Base-by-base conservation (phyloP, 2,888 invertebrate species). In the Perizoma affinitatum region DNA sequence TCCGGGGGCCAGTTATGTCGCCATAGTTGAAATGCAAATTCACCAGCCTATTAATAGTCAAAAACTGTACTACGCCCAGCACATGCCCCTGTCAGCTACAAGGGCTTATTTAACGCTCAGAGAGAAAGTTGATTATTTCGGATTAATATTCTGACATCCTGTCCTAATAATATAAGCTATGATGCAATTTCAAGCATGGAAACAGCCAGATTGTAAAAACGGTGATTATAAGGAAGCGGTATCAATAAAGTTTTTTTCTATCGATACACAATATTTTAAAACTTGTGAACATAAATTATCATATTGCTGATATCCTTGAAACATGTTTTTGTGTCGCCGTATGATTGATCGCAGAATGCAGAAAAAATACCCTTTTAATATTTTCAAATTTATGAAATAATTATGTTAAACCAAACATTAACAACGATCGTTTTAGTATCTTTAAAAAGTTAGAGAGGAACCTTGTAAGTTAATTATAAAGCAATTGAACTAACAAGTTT, bases 101-200 rank as follows among this genome's bases (percentile, higher is more conserved):
- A 42, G 45, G 53, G 50, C 57, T 45, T 51, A 43, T 59, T 38
- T 44, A 46, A 38, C 53, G 59, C 54, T 42, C 52, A 10, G 44
- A 67, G 68, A 60, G 68, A 70, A 70, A 70, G 69, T 65, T 62
- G 63, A 62, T 56, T 63, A 66, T 69, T 66, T 67, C 66, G 63
- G 54, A 65, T 66, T 65, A 65, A 66, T 54, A 66, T 62, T 40
- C 50, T 63, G 69, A 68, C 67, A 65, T 65, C 58, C 58, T 61
- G 61, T 63, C 56, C 60, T 59, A 65, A 60, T 66, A 54, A 54
- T 50, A 61, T 50, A 54, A 63, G 56, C 5, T 61, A 44, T 66
- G 65, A 44, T 63, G 66, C 52, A 66, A 65, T 61, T 48, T 43
- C 51, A 58, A 45, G 44, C 48, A 58, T 58, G 47, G 51, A 54